A percentile compares a stretch with the other conserved stretches of the same genome.
These are phyloP conservation scores for Pseudorasbora parva DNA, from an alignment of 2,113 vertebrate species.

Conservation along the genomic window DNA sequence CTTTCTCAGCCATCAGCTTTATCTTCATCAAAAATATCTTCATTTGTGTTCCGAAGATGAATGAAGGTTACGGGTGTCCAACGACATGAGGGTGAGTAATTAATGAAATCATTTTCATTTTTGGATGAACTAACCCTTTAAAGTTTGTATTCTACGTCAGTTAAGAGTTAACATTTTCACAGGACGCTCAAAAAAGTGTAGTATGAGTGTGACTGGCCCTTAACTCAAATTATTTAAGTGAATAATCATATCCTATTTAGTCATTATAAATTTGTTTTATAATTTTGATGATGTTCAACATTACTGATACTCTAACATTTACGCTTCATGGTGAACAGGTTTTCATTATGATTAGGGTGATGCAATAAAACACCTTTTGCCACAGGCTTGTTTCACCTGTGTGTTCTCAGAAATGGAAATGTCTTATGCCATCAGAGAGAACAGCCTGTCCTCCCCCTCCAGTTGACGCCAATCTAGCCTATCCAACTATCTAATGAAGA, in stretches of 20 bases:
- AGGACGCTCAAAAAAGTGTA: background rate
- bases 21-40: too few relatives aligned
- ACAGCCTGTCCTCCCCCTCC: background rate
- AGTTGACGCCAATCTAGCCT: background rate
- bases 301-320: background rate
- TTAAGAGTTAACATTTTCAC: background rate
- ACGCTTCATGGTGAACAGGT: background rate
- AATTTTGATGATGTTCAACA: background rate
- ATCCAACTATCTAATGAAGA: conserved; percentile 15
- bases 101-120: too few relatives aligned
- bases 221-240: too few relatives aligned
- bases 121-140: too few relatives aligned
- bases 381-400: conserved; percentile 8
- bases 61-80: too few relatives aligned
- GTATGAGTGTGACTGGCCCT: background rate
- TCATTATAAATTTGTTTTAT: background rate
- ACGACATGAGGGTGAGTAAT: too few relatives aligned
- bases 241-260: background rate
- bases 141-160: too few relatives aligned
- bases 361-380: conserved; percentile 12
- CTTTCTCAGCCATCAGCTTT: too few relatives aligned
- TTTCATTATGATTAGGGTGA: conserved; percentile 6
- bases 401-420: background rate
- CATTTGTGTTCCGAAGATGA: too few relatives aligned
- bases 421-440: conserved; percentile 8